phyloP scores from a whole-genome alignment of 2,113 vertebrate species.

The Turdus rufiventris region DNA sequence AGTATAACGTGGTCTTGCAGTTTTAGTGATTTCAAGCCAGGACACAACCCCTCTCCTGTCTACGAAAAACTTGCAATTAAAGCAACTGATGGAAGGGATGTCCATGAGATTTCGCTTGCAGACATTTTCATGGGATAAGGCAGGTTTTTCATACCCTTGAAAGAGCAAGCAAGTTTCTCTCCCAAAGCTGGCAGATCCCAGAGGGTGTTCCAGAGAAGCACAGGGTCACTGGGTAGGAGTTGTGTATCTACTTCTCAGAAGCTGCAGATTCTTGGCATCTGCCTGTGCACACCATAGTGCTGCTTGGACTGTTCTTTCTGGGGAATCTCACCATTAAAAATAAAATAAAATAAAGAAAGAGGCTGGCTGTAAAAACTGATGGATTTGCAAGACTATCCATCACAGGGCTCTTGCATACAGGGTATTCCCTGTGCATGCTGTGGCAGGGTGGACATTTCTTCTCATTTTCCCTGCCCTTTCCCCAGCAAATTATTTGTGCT shows the following conservation, averaged over 20 bases:
- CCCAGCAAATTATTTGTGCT: neutral
- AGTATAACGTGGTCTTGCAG: rapidly evolving
- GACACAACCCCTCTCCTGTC: neutral
- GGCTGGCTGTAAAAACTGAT: neutral
- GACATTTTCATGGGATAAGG: neutral
- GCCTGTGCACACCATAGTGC: neutral
- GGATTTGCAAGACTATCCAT: neutral
- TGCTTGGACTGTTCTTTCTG: neutral
- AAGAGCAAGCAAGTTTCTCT: neutral
- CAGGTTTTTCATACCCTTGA: neutral
- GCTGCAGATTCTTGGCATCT: neutral
- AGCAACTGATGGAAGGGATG: neutral
- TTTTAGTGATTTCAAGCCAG: neutral
- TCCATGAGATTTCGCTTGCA: neutral
- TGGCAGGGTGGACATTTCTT: neutral
- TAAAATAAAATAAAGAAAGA: neutral
- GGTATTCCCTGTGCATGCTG: neutral
- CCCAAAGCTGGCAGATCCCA: neutral
- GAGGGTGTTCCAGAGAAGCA: neutral
- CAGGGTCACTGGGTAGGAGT: neutral
- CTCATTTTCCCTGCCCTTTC: neutral
- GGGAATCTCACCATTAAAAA: neutral
- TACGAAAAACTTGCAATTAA: neutral
- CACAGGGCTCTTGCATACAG: neutral
- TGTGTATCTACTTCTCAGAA: neutral